Percentiles rank a stretch among this genome's conserved stretches.
phyloP scores from a whole-genome alignment of 2,113 vertebrate species.

The Rhombomys opimus region DNA sequence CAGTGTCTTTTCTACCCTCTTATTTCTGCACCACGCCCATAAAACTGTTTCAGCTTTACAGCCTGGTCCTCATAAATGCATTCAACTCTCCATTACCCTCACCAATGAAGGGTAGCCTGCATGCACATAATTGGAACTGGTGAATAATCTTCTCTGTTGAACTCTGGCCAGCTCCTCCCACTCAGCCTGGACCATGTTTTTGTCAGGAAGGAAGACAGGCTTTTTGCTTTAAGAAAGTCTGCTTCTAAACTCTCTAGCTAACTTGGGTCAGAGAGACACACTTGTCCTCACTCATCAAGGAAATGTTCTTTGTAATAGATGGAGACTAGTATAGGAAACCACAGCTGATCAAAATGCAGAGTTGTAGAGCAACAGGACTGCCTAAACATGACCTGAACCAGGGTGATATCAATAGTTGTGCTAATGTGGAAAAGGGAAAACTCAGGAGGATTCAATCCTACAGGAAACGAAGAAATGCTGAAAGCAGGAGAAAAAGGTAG shows the following conservation, averaged over 20 bases:
- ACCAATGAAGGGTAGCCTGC: not conserved
- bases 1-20: slow-evolving; percentile 51
- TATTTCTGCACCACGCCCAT: slow-evolving; percentile 55
- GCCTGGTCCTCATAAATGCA: slow-evolving; percentile 1
- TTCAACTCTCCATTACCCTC: slow-evolving; percentile 71
- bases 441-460: no score
- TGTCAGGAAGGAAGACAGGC: not conserved
- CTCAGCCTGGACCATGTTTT: not conserved
- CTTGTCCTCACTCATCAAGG: not conserved
- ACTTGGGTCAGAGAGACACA: not conserved
- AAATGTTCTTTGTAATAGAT: not conserved
- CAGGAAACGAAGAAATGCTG: not conserved
- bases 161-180: slow-evolving; percentile 29
- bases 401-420: no score
- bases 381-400: not conserved
- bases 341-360: not conserved
- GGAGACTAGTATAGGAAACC: not conserved
- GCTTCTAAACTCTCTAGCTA: not conserved
- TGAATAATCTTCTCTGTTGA: slow-evolving; percentile 48
- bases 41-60: slow-evolving; percentile 55
- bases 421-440: not conserved
- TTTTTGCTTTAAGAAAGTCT: not conserved
- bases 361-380: not conserved
- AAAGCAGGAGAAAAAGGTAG: not conserved
- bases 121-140: slow-evolving; percentile 67